Base-by-base conservation (phyloP, 1,140 invertebrate genomes). In the Drosophila tsacasi region DNA sequence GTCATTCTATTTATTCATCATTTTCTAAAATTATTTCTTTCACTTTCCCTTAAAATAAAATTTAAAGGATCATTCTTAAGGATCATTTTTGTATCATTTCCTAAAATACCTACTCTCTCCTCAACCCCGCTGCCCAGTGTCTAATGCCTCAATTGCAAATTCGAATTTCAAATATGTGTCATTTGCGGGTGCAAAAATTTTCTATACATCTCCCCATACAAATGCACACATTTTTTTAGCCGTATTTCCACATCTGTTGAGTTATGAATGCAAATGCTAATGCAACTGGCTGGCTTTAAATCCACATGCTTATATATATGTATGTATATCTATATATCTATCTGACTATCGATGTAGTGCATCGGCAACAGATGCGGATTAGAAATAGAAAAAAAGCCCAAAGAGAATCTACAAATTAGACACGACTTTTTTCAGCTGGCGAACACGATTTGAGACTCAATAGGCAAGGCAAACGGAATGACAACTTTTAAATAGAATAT, bases 241-340 rank as follows among this genome's bases (percentile, higher is more conserved):
- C 47, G 47, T 37, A 71, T 68, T 71, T 62, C 61, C 61, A 67
- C 84, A 89, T 83, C 77, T 81, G 77, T 73, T 81, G 73, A 87
- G 80, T 87, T 87, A 87, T 87, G 84, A 89, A 87, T 87, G 84
- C 84, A 89, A 86, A 87, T 86, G 79, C 61, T 78, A 83, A 83
- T 80, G 83, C 80, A 73, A 64, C 40, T 68, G 72, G 61, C 64
- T 74, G 68, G 25, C 50, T 44, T 52, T 67, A 63, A 62, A 40
- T 55, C 63, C 47, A 23, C 67, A 39, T 35, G 44, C 30, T 10
- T 49, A 27, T 17, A 49, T 21, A 17, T 21, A 7, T 17, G 13
- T 27, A 10, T 40, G 17, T 60, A 74, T 62, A 32, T 62, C 59
- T 73, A 73, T 47, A 73, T 76, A 76, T 76, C 50, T 52, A 78